Evolutionary conservation across 1,140 invertebrate species (phyloP).

Genomic region (Laodelphax striatellus): DNA sequence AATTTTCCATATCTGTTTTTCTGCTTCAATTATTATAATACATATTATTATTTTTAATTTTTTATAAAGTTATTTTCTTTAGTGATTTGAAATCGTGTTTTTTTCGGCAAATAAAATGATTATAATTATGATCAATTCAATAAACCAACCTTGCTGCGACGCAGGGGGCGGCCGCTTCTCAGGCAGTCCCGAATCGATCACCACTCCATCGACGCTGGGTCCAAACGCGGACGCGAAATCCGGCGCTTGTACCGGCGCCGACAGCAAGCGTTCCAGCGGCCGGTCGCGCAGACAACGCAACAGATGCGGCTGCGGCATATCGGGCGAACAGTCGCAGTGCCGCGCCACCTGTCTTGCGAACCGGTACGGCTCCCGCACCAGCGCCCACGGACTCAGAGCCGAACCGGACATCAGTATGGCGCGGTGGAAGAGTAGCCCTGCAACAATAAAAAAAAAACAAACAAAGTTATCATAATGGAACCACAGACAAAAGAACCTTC

Average conservation of each 20-base stretch:
- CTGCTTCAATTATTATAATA: no score
- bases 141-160: conserved; percentile 31
- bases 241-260: conserved; percentile 57
- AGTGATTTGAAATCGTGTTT: no score
- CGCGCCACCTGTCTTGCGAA: conserved; percentile 77
- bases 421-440: conserved; percentile 83
- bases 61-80: no score
- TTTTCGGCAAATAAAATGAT: no score
- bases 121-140: no score
- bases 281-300: conserved; percentile 73
- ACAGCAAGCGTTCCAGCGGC: conserved; percentile 56
- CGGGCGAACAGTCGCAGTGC: conserved; percentile 75
- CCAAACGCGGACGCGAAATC: conserved; percentile 81
- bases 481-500: no score
- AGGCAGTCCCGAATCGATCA: conserved; percentile 53
- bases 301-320: conserved; percentile 55
- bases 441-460: conserved; percentile 7
- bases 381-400: conserved; percentile 83
- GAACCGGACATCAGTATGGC: conserved; percentile 92
- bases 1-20: no score
- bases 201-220: conserved; percentile 82
- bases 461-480: no score
- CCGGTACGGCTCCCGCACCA: conserved; percentile 74
- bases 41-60: no score
- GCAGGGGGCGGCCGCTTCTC: conserved; percentile 29